Evolutionary conservation across 1,140 invertebrate species (phyloP).

Genomic region (Trachelipus rathkii): DNA sequence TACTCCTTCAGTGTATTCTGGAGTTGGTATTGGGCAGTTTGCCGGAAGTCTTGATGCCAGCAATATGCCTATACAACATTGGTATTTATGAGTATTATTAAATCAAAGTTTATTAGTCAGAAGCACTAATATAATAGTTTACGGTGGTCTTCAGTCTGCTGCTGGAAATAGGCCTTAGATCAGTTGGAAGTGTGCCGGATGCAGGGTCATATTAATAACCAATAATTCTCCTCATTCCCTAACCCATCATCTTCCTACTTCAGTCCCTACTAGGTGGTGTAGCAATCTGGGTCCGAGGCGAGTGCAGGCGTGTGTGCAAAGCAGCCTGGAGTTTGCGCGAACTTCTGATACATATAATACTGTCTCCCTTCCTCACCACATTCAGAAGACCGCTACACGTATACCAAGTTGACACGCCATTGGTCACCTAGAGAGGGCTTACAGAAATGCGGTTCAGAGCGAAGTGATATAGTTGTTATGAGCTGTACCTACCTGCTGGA

Average conservation of each 20-base stretch:
- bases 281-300: constrained; percentile 5
- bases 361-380: constrained; percentile 26
- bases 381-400: constrained; percentile 33
- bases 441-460: constrained; percentile 45
- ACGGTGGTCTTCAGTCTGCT: constrained; percentile 29
- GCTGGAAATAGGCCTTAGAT: constrained; percentile 30
- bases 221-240: constrained; percentile 36
- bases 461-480: constrained; percentile 21
- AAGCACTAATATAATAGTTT: constrained; percentile 31
- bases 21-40: constrained; percentile 35
- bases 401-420: constrained; percentile 42
- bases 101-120: constrained; percentile 37
- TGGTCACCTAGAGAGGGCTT: constrained; percentile 44
- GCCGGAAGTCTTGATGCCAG: constrained; percentile 31
- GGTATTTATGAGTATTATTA: constrained; percentile 30
- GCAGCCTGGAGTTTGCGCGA: neutral
- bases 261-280: constrained; percentile 28
- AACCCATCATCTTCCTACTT: constrained; percentile 42
- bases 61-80: constrained; percentile 19
- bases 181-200: constrained; percentile 29
- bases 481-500: constrained; percentile 17
- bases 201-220: constrained; percentile 28
- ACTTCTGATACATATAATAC: neutral
- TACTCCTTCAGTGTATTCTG: constrained; percentile 35
- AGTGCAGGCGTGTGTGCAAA: constrained; percentile 24